Percentiles rank a stretch among this genome's conserved stretches.
Conservation (phyloP, 2,888 invertebrate species). For the Drosophila dives region DNA sequence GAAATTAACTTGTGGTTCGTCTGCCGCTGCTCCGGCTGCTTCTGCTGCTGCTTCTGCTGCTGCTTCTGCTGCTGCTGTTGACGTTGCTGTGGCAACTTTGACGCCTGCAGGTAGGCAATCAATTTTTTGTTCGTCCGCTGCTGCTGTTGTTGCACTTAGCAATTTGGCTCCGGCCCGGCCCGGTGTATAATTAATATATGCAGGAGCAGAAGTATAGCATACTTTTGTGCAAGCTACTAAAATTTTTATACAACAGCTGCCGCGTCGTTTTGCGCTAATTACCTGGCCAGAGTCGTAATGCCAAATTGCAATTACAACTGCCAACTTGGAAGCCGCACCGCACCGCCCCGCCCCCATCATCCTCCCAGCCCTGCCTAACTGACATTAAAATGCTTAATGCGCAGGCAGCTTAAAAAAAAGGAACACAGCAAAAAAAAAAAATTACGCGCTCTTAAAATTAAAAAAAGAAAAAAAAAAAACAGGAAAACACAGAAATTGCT, state of each 20-base stretch:
- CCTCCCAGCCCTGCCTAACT: conserved; percentile 46
- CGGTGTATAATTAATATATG: conserved; percentile 74
- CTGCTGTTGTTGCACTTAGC: conserved; percentile 65
- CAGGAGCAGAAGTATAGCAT: conserved; percentile 49
- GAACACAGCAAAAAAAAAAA: conserved; percentile 28
- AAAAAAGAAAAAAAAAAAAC: conserved; percentile 49
- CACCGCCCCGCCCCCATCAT: neutral
- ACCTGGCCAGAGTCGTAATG: conserved; percentile 74
- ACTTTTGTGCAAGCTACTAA: conserved; percentile 70
- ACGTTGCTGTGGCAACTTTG: conserved; percentile 68
- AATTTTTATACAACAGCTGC: conserved; percentile 78
- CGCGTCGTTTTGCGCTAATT: conserved; percentile 79
- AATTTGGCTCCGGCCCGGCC: conserved; percentile 52
- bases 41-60: neutral
- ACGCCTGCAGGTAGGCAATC: conserved; percentile 79
- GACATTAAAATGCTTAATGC: conserved; percentile 83
- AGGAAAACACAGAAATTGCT: conserved; percentile 53
- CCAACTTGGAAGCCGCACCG: conserved; percentile 44
- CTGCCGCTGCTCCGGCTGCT: conserved; percentile 36
- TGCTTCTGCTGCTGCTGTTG: conserved; percentile 10
- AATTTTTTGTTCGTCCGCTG: conserved; percentile 50
- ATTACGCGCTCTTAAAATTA: conserved; percentile 63
- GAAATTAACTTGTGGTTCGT: conserved; percentile 80
- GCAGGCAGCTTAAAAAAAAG: conserved; percentile 55
- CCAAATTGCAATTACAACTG: conserved; percentile 78